A percentile compares a stretch with the other conserved stretches of the same genome.
These are phyloP conservation scores for Paelopatides confundens DNA, from an alignment of 53 echinoderm and acorn worm species.

Conservation along the genomic window DNA sequence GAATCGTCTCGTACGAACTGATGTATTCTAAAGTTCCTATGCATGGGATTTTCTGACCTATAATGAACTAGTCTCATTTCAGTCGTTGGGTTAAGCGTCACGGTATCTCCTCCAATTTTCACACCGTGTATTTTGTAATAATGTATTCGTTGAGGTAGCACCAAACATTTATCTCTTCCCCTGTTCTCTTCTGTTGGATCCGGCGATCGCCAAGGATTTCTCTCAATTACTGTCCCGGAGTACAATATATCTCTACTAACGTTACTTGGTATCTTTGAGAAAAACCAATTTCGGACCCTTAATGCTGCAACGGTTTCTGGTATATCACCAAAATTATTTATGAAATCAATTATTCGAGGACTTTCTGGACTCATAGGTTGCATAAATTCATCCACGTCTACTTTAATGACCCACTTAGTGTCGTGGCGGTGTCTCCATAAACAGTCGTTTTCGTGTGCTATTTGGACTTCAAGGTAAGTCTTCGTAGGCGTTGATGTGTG, in stretches of 20 bases:
- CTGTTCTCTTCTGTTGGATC: conserved; percentile 76
- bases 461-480: conserved; percentile 94
- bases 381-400: conserved; percentile 94
- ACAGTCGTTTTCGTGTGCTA: conserved; percentile 94
- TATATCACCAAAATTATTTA: conserved; percentile 52
- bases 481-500: conserved; percentile 78
- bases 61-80: conserved; percentile 92
- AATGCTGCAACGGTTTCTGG: conserved; percentile 67
- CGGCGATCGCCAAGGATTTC: conserved; percentile 81
- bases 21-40: conserved; percentile 74
- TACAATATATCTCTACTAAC: conserved; percentile 53
- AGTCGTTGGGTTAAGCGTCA: conserved; percentile 73
- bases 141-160: conserved; percentile 81
- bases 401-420: conserved; percentile 86
- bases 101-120: conserved; percentile 84
- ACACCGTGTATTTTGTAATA: conserved; percentile 94
- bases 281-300: conserved; percentile 94
- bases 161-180: conserved; percentile 91
- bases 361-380: conserved; percentile 84
- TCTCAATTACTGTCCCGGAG: conserved; percentile 71
- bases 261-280: conserved; percentile 66
- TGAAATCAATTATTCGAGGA: conserved; percentile 72
- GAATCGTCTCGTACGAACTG: conserved; percentile 73
- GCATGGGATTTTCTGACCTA: conserved; percentile 83
- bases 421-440: conserved; percentile 87